Conservation (phyloP, 2,888 invertebrate genomes). For the Leucophenga maculata region DNA sequence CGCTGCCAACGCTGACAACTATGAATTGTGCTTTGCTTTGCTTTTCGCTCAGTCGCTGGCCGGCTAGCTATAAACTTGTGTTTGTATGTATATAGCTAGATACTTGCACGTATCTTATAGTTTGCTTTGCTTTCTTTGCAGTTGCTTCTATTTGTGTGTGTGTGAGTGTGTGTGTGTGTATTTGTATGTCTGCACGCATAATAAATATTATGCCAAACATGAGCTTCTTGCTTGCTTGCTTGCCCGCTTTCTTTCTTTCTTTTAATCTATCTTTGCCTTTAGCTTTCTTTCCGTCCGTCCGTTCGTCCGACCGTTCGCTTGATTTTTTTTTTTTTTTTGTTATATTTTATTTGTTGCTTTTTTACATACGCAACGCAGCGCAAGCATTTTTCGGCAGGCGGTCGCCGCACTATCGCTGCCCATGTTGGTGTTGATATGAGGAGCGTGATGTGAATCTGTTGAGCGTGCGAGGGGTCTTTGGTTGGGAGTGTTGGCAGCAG, state of each 20-base stretch:
- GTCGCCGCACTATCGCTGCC: conserved; percentile 52
- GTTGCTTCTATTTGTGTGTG: neutral
- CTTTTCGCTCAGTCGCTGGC: conserved; percentile 34
- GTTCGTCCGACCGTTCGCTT: neutral
- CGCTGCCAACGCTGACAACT: neutral
- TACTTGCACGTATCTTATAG: conserved; percentile 34
- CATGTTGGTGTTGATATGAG: conserved; percentile 30
- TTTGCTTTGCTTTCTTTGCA: conserved; percentile 30
- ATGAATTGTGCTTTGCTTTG: conserved; percentile 42
- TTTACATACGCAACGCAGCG: conserved; percentile 5
- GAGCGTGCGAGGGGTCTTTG: neutral
- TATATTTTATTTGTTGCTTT: neutral
- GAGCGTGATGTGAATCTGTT: neutral
- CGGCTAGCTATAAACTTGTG: neutral
- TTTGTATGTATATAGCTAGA: conserved; percentile 36
- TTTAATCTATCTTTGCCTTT: neutral
- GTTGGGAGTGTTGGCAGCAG: conserved; percentile 30
- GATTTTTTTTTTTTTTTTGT: conserved; percentile 13
- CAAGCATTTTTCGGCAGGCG: conserved; percentile 19
- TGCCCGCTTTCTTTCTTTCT: neutral
- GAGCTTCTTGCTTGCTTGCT: conserved; percentile 3
- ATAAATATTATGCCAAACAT: conserved; percentile 13
- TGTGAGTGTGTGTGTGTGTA: neutral
- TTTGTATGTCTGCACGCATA: conserved; percentile 18
- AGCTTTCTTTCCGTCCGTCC: too few species aligned